Conservation (phyloP, 2,797 vertebrate genomes). For the Muraenolepis orangiensis region DNA sequence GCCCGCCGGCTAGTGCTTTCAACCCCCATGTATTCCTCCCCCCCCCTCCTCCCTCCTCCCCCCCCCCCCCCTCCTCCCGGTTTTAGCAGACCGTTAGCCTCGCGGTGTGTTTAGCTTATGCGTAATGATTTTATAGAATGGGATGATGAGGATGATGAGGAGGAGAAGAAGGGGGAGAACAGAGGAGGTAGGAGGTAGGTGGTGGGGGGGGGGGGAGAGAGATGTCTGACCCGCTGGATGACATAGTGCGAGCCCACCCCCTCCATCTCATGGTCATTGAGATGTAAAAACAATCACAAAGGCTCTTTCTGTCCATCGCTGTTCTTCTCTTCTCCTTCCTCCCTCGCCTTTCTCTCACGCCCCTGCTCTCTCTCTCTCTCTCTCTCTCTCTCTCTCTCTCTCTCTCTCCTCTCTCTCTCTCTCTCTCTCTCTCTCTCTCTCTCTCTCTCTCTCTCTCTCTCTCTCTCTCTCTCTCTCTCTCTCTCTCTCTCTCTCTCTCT, state of each 20-base stretch:
- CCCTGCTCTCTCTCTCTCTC: constrained; percentile 6
- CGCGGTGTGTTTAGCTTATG: too few species aligned
- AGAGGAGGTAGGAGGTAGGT: constrained; percentile 25
- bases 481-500: neutral
- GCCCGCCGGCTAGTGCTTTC: too few species aligned
- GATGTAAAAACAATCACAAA: constrained; percentile 70
- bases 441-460: constrained; percentile 23
- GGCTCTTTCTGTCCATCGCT: constrained; percentile 52
- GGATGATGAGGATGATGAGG: constrained; percentile 46
- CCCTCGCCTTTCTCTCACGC: constrained; percentile 2
- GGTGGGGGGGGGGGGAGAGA: constrained; percentile 3
- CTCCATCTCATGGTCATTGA: constrained; percentile 63
- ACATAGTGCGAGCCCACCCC: constrained; percentile 60
- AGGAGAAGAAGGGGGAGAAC: constrained; percentile 41
- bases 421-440: constrained; percentile 2
- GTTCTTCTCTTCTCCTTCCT: constrained; percentile 28
- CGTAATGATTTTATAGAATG: constrained; percentile 42
- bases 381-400: constrained; percentile 22
- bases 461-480: constrained; percentile 13
- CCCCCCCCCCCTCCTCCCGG: too few species aligned
- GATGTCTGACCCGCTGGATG: constrained; percentile 51
- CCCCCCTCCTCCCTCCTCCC: too few species aligned
- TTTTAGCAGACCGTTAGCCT: too few species aligned
- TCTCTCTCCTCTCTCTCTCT: constrained; percentile 5
- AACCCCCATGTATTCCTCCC: too few species aligned